Base-by-base conservation (phyloP, 2,113 vertebrate genomes). In the Proterorhinus semilunaris region DNA sequence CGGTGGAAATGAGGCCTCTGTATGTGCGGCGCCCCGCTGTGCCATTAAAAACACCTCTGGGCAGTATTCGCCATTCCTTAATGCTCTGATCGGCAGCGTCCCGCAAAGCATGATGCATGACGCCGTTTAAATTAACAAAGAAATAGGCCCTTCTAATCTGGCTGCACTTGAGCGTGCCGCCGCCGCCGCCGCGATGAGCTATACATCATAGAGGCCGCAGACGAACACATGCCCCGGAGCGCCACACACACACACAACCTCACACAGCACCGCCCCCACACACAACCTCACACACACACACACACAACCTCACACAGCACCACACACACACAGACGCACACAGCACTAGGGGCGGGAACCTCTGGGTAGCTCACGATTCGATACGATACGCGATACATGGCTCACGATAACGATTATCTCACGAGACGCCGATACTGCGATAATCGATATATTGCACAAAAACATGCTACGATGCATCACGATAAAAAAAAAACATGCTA, bases 41-140 rank as follows among this genome's bases (percentile, higher is more conserved):
- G 94, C 94, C 92, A 94, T 94, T 94, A 95, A 96, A 97, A 97
- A 96, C 94, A 97, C 95, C 95, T 96, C 94, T 96, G 94, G 95
- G 95, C 94, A 90, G 91, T 94, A 94, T 94, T 95, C 87, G 87
- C 85, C 80, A 76, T 93, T 94, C 89, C 90, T 93, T 94, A 94
- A 91, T 92, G 93, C 92, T 94, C 92, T 91, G 86, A 94, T 94
- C 94, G 93, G 93, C 79, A 94, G 92, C 93, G 92, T 93, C 93
- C 91, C 71, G 94, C 94, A 95, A 96, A 96, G 93, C 95, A 94
- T 96, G 95, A 98, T 96, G 94, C 95, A 96, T 96, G 95, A 95
- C 96, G 94, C 96, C 95, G 96, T 97, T 98, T 96, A 97, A 97
- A 98, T 98, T 96, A 98, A 98, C 96, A 98, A 96, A 97, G 94